A percentile compares a stretch with the other conserved stretches of the same genome.
phyloP scores from a whole-genome alignment of 2,113 vertebrate species.

The Sylvilagus bachmani region DNA sequence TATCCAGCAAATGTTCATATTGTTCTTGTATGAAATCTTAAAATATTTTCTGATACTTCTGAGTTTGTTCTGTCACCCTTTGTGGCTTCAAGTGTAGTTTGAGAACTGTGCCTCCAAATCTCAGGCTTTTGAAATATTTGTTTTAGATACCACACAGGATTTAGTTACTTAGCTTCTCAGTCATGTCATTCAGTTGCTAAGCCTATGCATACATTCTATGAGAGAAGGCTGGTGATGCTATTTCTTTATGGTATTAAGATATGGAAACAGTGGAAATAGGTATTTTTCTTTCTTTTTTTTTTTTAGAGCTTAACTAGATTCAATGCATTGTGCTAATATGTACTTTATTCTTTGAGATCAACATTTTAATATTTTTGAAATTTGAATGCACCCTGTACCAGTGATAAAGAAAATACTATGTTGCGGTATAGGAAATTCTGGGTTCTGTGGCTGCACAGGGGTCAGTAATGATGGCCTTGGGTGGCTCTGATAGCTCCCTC shows the following conservation, averaged over 20 bases:
- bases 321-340: neutral
- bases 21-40: neutral
- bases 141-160: neutral
- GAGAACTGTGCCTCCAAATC: neutral
- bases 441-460: neutral
- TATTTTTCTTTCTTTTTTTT: neutral
- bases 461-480: neutral
- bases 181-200: neutral
- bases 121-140: neutral
- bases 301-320: neutral
- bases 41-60: neutral
- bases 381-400: neutral
- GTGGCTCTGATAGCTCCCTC: neutral
- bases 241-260: slow-evolving; percentile 10
- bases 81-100: neutral
- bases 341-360: neutral
- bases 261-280: neutral
- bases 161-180: neutral
- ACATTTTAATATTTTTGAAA: slow-evolving; percentile 37
- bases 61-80: neutral
- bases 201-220: neutral
- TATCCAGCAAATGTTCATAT: neutral
- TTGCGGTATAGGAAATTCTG: neutral
- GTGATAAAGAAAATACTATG: neutral
- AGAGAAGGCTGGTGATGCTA: neutral